A percentile compares a stretch with the other conserved stretches of the same genome.
These are phyloP conservation scores for Drosophila parvula DNA, from an alignment of 1,140 invertebrate species.

Conservation along the genomic window DNA sequence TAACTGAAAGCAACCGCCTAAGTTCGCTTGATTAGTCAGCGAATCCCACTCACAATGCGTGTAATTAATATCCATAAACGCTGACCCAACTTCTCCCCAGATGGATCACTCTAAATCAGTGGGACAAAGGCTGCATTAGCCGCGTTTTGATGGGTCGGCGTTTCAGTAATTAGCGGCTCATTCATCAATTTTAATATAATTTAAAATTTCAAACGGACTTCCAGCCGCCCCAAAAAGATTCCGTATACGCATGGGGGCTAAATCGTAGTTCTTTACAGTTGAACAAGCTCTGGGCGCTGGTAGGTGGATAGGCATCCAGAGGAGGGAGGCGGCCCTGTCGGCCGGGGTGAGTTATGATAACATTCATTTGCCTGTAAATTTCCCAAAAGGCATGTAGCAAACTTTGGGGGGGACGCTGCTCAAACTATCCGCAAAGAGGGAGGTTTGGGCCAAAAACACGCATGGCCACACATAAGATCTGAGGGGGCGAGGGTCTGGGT, in stretches of 20 bases:
- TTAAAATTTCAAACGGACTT: constrained; percentile 45
- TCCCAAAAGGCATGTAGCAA: constrained; percentile 76
- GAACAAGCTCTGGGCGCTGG: constrained; percentile 24
- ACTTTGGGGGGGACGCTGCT: constrained; percentile 58
- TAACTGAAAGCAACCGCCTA: constrained; percentile 6
- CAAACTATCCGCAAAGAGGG: constrained; percentile 72
- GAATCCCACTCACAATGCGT: constrained; percentile 46
- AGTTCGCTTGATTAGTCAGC: constrained; percentile 49
- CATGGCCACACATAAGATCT: constrained; percentile 62
- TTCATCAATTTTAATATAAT: constrained; percentile 84
- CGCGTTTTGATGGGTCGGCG: constrained; percentile 18
- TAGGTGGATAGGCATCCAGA: constrained; percentile 3
- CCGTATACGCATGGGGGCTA: constrained; percentile 7
- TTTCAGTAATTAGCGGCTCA: constrained; percentile 77
- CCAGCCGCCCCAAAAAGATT: constrained; percentile 17
- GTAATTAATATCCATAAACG: constrained; percentile 73
- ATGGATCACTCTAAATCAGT: constrained; percentile 60
- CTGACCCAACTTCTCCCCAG: constrained; percentile 7
- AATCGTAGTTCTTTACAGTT: constrained; percentile 56
- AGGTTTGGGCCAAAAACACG: constrained; percentile 31
- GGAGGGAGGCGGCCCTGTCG: background rate
- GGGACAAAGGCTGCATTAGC: constrained; percentile 70
- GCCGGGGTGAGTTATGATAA: constrained; percentile 70
- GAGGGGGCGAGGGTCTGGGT: constrained; percentile 21
- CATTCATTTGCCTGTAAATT: constrained; percentile 81